These are phyloP conservation scores for Phenganax marumi DNA, from an alignment of 92 coral and sea anemone species.

Conservation along the genomic window DNA sequence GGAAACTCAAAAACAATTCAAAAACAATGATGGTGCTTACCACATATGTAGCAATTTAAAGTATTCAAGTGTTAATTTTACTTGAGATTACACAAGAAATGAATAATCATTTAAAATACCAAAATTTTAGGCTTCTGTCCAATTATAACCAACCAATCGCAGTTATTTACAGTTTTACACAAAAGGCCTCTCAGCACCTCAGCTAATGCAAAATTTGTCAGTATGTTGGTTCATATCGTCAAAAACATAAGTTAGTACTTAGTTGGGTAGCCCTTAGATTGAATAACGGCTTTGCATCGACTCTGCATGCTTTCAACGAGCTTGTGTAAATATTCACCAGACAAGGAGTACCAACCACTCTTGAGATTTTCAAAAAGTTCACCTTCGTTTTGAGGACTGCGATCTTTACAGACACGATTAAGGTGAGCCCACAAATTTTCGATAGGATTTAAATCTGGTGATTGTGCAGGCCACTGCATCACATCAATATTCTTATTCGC, in stretches of 20 bases:
- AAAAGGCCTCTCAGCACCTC: too few species aligned
- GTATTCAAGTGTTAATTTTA: too few species aligned
- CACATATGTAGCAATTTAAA: too few species aligned
- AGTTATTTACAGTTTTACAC: too few species aligned
- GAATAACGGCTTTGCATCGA: slow-evolving; percentile 17
- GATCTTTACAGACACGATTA: background rate
- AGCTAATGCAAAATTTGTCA: too few species aligned
- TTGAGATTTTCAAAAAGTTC: slow-evolving; percentile 17
- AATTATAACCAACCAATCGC: too few species aligned
- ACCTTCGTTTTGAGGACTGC: slow-evolving; percentile 4
- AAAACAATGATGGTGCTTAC: too few species aligned
- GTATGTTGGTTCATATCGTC: too few species aligned
- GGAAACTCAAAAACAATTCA: too few species aligned
- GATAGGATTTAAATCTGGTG: slow-evolving; percentile 43
- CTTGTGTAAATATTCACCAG: slow-evolving; percentile 4
- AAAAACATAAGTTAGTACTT: slow-evolving; percentile 2
- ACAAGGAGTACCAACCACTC: background rate
- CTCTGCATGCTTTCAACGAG: slow-evolving; percentile 19
- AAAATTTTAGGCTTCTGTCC: too few species aligned
- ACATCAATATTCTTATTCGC: slow-evolving; percentile 24
- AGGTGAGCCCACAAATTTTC: slow-evolving; percentile 39
- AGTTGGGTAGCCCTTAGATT: slow-evolving; percentile 4
- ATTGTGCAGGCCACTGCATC: slow-evolving; percentile 40
- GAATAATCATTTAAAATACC: too few species aligned
- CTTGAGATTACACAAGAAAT: too few species aligned